These are phyloP conservation scores for Ctenodactylus gundi DNA, from an alignment of 2,113 vertebrate genomes.

Conservation along the genomic window DNA sequence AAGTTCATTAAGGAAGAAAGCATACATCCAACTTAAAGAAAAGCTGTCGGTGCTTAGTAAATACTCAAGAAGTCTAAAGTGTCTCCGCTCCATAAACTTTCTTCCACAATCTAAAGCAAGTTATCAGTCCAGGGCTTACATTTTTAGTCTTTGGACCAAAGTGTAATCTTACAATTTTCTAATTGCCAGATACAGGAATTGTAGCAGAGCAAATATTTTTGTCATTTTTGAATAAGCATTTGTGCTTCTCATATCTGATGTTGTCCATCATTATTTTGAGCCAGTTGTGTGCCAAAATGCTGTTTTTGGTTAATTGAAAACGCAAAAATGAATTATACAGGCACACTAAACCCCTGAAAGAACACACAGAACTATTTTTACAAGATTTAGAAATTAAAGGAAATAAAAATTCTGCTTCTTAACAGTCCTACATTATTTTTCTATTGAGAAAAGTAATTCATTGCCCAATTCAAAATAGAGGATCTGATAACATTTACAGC, in stretches of 20 bases:
- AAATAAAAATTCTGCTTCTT: conserved; percentile 32
- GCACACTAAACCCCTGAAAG: not conserved
- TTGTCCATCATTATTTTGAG: conserved; percentile 42
- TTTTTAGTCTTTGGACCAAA: conserved; percentile 30
- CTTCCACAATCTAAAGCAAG: conserved; percentile 33
- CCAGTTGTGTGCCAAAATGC: conserved; percentile 51
- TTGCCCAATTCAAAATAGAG: conserved; percentile 44
- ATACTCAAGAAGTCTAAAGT: not conserved
- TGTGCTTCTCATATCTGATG: conserved; percentile 16
- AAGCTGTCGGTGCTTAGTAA: not conserved
- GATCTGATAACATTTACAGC: conserved; percentile 59
- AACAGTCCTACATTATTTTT: conserved; percentile 3
- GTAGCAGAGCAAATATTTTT: not conserved
- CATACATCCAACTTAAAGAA: not conserved
- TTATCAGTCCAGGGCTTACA: not conserved
- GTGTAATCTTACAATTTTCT: conserved; percentile 48
- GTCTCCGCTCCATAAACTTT: not conserved
- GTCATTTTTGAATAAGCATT: not conserved
- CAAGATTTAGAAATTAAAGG: not conserved
- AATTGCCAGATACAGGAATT: conserved; percentile 12
- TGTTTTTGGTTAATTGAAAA: conserved; percentile 60
- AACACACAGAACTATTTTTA: not conserved
- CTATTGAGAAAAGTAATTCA: not conserved
- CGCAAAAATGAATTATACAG: conserved; percentile 65
- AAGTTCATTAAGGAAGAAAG: not conserved